Base-by-base conservation (phyloP, 2,888 invertebrate species). In the Pollenia angustigena region DNA sequence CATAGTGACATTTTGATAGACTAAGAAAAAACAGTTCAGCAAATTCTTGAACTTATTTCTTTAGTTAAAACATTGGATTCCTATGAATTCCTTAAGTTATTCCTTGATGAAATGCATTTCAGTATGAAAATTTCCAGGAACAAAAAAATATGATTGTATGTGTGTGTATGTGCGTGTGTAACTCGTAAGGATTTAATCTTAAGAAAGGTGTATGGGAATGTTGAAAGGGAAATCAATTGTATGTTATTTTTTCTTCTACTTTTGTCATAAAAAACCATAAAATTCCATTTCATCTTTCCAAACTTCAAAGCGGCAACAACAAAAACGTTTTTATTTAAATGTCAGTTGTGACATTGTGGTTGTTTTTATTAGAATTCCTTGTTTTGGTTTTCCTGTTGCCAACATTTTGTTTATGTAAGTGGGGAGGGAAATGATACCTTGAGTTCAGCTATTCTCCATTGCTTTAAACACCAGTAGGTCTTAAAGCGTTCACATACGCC, bases 271-370 rank as follows among this genome's bases (percentile, higher is more conserved):
- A 60, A 62, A 50, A 42, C 64, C 23, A 75, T 64, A 23, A 52
- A 75, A 44, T 62, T 75, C 23, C 42, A 75, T 64, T 75, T 50
- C 4, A 52, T 64, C 40, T 64, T 64, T n/a, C 42, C 14, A 42
- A 64, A 52, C 52, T 50, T 52, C 10, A 64, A 7, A 4, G 0
- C 18, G 11, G 14, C 18, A 52, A 44, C 9, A 4, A 11, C 9
- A 46, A 44, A 48, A 23, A 18, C 6, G 12, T 32, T 56, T 62
- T 48, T 42, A 12, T 44, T 1, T 18, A 44, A 44, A 16, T 44
- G 16, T 12, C 64, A 18, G 44, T 16, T 10, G 18, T 32, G 18
- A 66, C 48, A 66, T 48, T 66, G 46, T 46, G 64, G 46, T 64
- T 46, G 12, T 48, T 44, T 12, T 8, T 48, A 66, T 66, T 48